Base-by-base conservation (phyloP, 1,140 invertebrate species). In the Aphaenogaster ashmeadi region DNA sequence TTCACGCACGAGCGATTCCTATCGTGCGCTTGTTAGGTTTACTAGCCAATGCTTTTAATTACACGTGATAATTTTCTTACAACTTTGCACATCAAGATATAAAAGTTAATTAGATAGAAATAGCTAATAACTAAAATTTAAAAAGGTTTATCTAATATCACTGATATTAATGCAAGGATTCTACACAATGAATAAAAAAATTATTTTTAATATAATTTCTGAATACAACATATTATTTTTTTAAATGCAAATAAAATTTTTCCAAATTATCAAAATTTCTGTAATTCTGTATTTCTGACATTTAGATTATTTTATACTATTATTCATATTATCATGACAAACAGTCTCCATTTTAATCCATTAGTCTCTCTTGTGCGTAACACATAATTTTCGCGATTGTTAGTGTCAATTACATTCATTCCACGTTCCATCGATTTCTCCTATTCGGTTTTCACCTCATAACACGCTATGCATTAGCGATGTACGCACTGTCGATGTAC, bases 1-100 rank as follows among this genome's bases (percentile, higher is more conserved):
- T 83, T 72, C 52, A 83, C 67, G 80, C 80, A 74, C 9, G 52
- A 58, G 21, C 52, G 54, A 72, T 21, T 72, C 18, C 36, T 13
- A 27, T 60, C 67, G 21, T 44, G 21, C 52, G 67, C 38, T 71
- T n/a, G 27, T 74, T 83, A 66, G 54, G 74, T 83, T 74, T 74
- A 72, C 11, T 47, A 83, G 36, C 21, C 66, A 21, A 44, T 38
- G 66, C 50, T 44, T 47, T 56, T 83, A 83, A 83, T 83, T 83
- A 83, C 62, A 6, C 27, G n/a, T 44, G 7, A 27, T 60, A 74
- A 74, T 36, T 83, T n/a, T 69, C 50, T n/a, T 56, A 44, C 11
- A 18, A 81, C 27, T 15, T 5, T 38, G 18, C 27, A 27, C 27
- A 27, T 27, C 44, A 36, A 3, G 21, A 72, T 18, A 15, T 81